Base-by-base conservation (phyloP, 2,113 vertebrate species). In the Phycodurus eques region DNA sequence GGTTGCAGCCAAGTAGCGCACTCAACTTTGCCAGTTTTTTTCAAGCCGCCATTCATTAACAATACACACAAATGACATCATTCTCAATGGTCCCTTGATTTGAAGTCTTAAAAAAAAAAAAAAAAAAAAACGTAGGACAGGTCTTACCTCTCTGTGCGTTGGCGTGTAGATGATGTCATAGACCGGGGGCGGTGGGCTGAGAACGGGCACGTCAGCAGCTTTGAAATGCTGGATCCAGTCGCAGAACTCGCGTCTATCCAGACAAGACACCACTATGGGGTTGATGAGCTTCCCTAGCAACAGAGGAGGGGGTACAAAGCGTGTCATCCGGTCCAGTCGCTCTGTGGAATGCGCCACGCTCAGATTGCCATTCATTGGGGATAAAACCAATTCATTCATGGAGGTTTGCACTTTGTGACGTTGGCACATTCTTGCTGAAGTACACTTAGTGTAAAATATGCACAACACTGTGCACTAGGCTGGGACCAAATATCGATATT, bases 91-190 rank as follows among this genome's bases (percentile, higher is more conserved):
- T 53, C 19, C 17, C 8, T 53, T 19, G 20, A 53, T 75, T 60
- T 57, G n/a, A 51, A 43, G 61, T 43, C 44, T 47, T 4, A 73
- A 65, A 64, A 2, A 8, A 73, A 69, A 47, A 62, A 62, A 73
- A 65, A 64, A 2, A 8, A 73, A 69, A 47, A 62, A 62, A 62
- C 9, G 22, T 13, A 20, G 47, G 66, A 62, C 19, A 14, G 5
- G n/a, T n/a, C 80, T 91, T 71, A 91, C 92, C 85, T 92, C 81
- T 79, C 42, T 91, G 42, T 84, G 81, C 2, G 91, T 93, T 0
- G 92, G 92, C 4, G 92, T 93, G 85, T 94, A 93, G 87, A 93
- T 93, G 80, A 93, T 93, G 86, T 93, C 92, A 87, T 94, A 93
- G 44, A 93, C 91, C 0, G 91, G 39, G 77, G 90, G 72, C 54